Evolutionary conservation across 1,140 invertebrate genomes (phyloP).

Genomic region (Drosophila pseudoobscura): DNA sequence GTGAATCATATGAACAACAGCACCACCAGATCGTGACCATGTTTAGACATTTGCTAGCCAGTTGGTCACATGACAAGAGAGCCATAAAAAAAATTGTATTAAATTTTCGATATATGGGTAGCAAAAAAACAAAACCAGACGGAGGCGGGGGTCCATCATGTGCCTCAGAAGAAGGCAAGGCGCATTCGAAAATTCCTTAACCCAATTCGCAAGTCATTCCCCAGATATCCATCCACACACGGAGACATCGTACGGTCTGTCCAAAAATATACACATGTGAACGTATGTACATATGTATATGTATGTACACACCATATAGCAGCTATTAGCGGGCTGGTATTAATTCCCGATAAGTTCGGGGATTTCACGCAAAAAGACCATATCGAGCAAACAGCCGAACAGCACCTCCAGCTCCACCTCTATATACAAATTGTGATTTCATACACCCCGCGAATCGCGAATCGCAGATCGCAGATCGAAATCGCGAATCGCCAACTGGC

Average conservation of each 20-base stretch:
- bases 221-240: conserved; percentile 29
- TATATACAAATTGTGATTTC: conserved; percentile 46
- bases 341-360: conserved; percentile 71
- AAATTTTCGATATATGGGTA: conserved; percentile 31
- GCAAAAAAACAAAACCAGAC: conserved; percentile 43
- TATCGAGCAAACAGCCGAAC: conserved; percentile 4
- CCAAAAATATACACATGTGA: conserved; percentile 18
- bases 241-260: conserved; percentile 3
- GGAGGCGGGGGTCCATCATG: conserved; percentile 50
- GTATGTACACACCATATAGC: conserved; percentile 19
- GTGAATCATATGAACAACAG: conserved; percentile 54
- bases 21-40: conserved; percentile 51
- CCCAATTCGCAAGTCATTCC: conserved; percentile 70
- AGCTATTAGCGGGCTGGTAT: conserved; percentile 68
- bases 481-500: conserved; percentile 8
- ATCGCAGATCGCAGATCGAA: background rate
- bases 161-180: conserved; percentile 37
- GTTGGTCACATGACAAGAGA: conserved; percentile 69
- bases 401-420: background rate
- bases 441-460: conserved; percentile 21
- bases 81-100: conserved; percentile 14
- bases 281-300: no score
- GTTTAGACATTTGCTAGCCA: conserved; percentile 75
- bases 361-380: conserved; percentile 43
- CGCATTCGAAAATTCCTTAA: conserved; percentile 47